Evolutionary conservation across 2,888 invertebrate genomes (phyloP).

Genomic region (Lasioglossum figueresi): DNA sequence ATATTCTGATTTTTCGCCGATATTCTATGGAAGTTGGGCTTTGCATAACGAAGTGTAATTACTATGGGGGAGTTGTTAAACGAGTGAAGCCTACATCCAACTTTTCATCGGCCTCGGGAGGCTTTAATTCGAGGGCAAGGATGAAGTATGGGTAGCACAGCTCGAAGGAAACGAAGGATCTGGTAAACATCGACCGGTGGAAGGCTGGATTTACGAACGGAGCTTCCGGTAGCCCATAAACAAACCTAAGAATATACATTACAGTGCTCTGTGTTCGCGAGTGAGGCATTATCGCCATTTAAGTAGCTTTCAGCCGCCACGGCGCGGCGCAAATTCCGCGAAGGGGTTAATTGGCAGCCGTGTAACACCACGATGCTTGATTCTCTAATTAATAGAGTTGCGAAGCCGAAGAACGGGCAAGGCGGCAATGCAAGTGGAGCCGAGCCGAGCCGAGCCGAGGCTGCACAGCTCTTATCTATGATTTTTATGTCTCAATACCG

Average conservation of each 20-base stretch:
- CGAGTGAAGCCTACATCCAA: neutral
- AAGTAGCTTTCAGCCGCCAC: neutral
- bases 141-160: neutral
- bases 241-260: constrained; percentile 9
- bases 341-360: constrained; percentile 24
- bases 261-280: neutral
- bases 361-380: constrained; percentile 11
- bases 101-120: neutral
- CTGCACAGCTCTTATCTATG: constrained; percentile 6
- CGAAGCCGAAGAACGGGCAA: neutral
- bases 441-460: neutral
- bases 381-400: constrained; percentile 23
- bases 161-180: neutral
- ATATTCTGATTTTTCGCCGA: neutral
- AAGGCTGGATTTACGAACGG: neutral
- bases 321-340: neutral
- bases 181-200: neutral
- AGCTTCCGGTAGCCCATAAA: constrained; percentile 18
- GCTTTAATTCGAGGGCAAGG: neutral
- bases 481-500: constrained; percentile 31
- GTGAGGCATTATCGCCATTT: constrained; percentile 10
- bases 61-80: neutral
- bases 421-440: neutral
- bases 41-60: neutral
- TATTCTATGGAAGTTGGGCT: neutral